Percentiles rank a stretch among this genome's conserved stretches.
These are phyloP conservation scores for Corynorhinus townsendii DNA, from an alignment of 2,113 vertebrate species.

Conservation along the genomic window DNA sequence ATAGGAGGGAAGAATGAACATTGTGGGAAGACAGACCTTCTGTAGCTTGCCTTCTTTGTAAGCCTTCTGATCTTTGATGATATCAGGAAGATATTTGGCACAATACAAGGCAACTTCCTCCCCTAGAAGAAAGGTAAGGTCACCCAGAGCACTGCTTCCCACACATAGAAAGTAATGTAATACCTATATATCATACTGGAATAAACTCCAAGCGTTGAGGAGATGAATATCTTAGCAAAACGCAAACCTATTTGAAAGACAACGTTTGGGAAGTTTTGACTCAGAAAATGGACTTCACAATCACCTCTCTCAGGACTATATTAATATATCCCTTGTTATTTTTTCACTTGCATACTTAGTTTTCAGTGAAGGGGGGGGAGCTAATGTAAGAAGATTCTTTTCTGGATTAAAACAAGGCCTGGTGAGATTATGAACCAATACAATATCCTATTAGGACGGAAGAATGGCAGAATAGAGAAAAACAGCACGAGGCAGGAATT, in stretches of 20 bases:
- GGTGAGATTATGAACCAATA: constrained; percentile 23
- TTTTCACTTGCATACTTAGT: constrained; percentile 6
- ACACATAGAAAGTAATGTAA: background rate
- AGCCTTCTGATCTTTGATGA: constrained; percentile 96
- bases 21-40: constrained; percentile 85
- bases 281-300: constrained; percentile 32
- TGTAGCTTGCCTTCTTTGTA: constrained; percentile 98
- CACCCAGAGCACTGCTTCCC: background rate
- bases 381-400: background rate
- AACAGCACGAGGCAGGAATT: background rate
- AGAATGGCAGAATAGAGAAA: background rate
- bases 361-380: background rate
- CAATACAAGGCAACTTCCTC: constrained; percentile 98
- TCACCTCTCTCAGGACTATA: background rate
- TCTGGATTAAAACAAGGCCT: constrained; percentile 26
- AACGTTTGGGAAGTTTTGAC: constrained; percentile 24
- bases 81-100: constrained; percentile 97
- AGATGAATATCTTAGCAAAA: background rate
- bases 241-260: background rate
- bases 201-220: background rate
- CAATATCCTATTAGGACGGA: background rate
- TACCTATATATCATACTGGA: background rate
- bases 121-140: constrained; percentile 81
- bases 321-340: background rate
- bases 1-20: background rate